Evolutionary conservation across 2,797 vertebrate species (phyloP).

Genomic region (Pipistrellus kuhlii): DNA sequence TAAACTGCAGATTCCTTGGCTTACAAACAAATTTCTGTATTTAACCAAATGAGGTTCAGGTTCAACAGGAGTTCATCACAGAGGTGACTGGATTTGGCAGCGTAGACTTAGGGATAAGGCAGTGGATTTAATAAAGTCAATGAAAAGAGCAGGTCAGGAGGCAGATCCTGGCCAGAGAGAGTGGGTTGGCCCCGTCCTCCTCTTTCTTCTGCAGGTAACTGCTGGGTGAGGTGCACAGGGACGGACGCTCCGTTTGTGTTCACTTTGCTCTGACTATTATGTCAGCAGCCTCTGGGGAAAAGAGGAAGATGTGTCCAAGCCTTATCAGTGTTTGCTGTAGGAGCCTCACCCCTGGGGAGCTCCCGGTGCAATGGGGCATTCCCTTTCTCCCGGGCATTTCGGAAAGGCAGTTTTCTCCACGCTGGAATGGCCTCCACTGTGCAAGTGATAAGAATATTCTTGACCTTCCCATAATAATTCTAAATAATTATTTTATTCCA

Average conservation of each 20-base stretch:
- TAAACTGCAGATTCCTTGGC: slow-evolving; percentile 47
- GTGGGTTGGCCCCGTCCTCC: not conserved
- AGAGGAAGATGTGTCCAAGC: slow-evolving; percentile 74
- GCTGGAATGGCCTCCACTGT: slow-evolving; percentile 34
- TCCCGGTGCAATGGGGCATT: not conserved
- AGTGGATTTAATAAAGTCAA: not conserved
- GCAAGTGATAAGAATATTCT: slow-evolving; percentile 1
- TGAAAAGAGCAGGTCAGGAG: not conserved
- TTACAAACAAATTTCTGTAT: slow-evolving; percentile 2
- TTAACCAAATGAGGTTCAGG: slow-evolving; percentile 52
- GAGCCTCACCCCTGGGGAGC: not conserved
- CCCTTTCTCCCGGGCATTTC: not conserved
- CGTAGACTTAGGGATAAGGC: not conserved
- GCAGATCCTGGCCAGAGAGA: not conserved
- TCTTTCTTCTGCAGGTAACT: slow-evolving; percentile 9
- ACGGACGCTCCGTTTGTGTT: slow-evolving; percentile 65
- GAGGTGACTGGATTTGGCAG: slow-evolving; percentile 7
- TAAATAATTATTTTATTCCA: slow-evolving; percentile 40
- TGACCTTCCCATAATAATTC: slow-evolving; percentile 41
- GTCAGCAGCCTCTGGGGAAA: slow-evolving; percentile 75
- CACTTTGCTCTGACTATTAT: slow-evolving; percentile 78
- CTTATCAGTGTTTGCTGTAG: slow-evolving; percentile 74
- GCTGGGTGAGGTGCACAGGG: not conserved
- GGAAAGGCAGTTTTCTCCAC: slow-evolving; percentile 17
- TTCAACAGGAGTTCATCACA: slow-evolving; percentile 54